Evolutionary conservation across 2,888 invertebrate genomes (phyloP), one percentile per base, ranked within the genome.

Genomic region (Pasiphila rectangulata): DNA sequence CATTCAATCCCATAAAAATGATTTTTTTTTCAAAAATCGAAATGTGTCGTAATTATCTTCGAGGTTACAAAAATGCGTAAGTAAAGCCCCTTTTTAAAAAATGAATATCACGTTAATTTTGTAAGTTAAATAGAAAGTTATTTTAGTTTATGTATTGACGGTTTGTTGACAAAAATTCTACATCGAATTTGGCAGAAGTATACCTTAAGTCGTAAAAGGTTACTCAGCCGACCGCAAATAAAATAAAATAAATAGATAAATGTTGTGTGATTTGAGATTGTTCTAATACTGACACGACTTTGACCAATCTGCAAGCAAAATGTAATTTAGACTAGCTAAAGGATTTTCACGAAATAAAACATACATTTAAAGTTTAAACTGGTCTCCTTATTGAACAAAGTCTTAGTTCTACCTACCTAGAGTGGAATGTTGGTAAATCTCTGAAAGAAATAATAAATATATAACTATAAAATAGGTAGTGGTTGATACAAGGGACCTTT

Each of bases 341-440:
- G 2, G 17, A 32, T n/a, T 27, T 3, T 7, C 12, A 32, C n/a
- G n/a, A 32, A 16, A 9, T 2, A 30, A 30, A 30, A 16, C 30
- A 30, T 30, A 17, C 4, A 30, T 30, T n/a, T n/a, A n/a, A 30
- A 7, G 4, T 30, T 16, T 16, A 10, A 32, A 9, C 2, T 16
- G 9, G n/a, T 30, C 15, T 15, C 15, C 3, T 15, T 25, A 40
- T 27, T 21, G 51, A 53, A 39, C 43, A 46, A 47, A 51, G 37
- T 38, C 51, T 46, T 59, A 44, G 24, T 16, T 36, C 44, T 52
- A 32, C 54, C 51, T 61, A 69, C 27, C 40, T 54, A 58, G 40
- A 59, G 52, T 72, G 73, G 73, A 74, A 74, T 74, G 73, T 67
- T 57, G 54, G 48, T 36, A 58, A 78, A 79, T 75, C 72, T 77